Percentiles rank a stretch among this genome's conserved stretches.
Evolutionary conservation across 2,888 invertebrate genomes (phyloP).

Genomic region (Mylabris sibirica): DNA sequence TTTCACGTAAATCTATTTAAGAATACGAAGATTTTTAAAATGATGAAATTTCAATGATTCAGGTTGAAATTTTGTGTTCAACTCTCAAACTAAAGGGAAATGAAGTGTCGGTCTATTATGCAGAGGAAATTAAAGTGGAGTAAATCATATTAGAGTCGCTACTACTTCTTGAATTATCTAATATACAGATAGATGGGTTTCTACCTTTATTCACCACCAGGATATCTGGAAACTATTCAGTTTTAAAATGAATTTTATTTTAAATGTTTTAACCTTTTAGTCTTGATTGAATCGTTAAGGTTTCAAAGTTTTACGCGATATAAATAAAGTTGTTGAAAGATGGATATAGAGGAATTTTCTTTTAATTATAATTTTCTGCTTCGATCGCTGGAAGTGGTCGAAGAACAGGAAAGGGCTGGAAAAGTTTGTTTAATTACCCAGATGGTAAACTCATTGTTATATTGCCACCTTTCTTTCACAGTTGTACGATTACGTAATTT

Average conservation of each 20-base stretch:
- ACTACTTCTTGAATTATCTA: conserved; percentile 24
- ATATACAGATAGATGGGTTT: neutral
- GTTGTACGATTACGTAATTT: conserved; percentile 25
- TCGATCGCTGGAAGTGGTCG: conserved; percentile 18
- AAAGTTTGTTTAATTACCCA: conserved; percentile 38
- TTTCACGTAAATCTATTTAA: too few relatives aligned
- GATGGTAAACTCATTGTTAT: conserved; percentile 34
- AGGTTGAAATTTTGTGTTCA: conserved; percentile 30
- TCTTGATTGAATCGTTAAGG: neutral
- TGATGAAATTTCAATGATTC: neutral
- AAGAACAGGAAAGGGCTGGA: too few relatives aligned
- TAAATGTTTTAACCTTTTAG: neutral
- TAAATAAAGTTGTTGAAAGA: neutral
- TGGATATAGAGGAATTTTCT: conserved; percentile 27
- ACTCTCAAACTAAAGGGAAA: conserved; percentile 39
- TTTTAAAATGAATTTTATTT: neutral
- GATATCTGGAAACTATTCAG: neutral
- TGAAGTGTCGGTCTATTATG: conserved; percentile 44
- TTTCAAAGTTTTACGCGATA: neutral
- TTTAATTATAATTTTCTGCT: conserved; percentile 37
- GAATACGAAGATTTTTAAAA: neutral
- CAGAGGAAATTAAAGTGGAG: conserved; percentile 45
- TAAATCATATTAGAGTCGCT: conserved; percentile 40
- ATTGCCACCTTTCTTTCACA: conserved; percentile 29
- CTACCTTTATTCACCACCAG: neutral